Evolutionary conservation across 2,113 vertebrate species (phyloP).

Genomic region (Colinus virginianus): DNA sequence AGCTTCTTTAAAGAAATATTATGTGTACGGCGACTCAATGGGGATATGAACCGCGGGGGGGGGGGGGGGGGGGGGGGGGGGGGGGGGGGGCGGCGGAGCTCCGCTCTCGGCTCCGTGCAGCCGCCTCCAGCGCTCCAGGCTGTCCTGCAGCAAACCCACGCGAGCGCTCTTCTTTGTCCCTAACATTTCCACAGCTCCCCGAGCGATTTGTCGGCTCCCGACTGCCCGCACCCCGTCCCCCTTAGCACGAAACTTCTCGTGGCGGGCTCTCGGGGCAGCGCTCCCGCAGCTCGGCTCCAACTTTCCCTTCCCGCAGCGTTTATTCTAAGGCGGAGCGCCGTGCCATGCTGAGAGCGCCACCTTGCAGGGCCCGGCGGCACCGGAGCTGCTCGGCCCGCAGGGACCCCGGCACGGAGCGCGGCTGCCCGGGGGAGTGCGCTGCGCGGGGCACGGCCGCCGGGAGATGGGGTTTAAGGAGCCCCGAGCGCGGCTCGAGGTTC

Average conservation of each 20-base stretch:
- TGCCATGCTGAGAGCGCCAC: slow-evolving; percentile 75
- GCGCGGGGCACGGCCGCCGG: not conserved
- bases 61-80: not conserved
- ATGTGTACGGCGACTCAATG: slow-evolving; percentile 57
- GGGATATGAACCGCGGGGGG: slow-evolving; percentile 37
- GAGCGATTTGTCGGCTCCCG: not conserved
- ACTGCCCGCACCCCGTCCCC: fast-evolving
- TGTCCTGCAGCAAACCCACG: not conserved
- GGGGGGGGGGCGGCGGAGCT: not conserved
- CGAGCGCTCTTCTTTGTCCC: not conserved
- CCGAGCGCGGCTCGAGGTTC: not conserved
- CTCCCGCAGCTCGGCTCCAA: slow-evolving; percentile 9
- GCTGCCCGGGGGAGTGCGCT: slow-evolving; percentile 12
- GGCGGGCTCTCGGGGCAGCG: not conserved
- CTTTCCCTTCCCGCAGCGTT: slow-evolving; percentile 37
- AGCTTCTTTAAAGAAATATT: slow-evolving; percentile 72
- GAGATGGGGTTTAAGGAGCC: not conserved
- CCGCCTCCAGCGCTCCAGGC: not conserved
- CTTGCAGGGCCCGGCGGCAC: slow-evolving; percentile 75
- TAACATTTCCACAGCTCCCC: not conserved
- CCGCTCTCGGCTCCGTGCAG: not conserved
- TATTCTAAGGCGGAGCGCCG: not conserved
- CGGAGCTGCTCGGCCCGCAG: slow-evolving; percentile 54
- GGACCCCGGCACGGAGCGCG: slow-evolving; percentile 24
- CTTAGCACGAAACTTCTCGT: not conserved